Percentiles rank a stretch among this genome's conserved stretches.
phyloP scores from a whole-genome alignment of 2,888 invertebrate species.

The Pycnomerus fuliginosus region DNA sequence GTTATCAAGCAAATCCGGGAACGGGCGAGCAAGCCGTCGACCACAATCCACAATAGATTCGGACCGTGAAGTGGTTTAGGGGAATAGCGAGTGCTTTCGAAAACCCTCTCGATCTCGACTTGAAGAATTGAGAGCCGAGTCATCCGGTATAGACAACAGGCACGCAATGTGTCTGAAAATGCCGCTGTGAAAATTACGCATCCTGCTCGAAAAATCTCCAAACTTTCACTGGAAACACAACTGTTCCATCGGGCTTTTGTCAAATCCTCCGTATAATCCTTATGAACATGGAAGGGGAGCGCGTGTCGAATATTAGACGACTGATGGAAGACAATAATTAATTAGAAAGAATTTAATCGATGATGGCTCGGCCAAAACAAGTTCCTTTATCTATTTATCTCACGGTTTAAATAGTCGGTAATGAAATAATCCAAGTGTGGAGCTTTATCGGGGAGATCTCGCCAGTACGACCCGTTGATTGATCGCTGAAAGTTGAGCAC shows the following conservation, averaged over 20 bases:
- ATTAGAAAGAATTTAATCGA: no score
- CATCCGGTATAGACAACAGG: conserved; percentile 19
- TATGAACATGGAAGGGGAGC: no score
- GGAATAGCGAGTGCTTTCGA: conserved; percentile 20
- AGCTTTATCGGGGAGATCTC: background rate
- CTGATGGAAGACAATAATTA: no score
- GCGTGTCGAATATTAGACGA: no score
- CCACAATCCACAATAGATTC: conserved; percentile 22
- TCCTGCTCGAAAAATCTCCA: no score
- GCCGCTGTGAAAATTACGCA: no score
- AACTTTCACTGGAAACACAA: no score
- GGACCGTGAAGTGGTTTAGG: conserved; percentile 22
- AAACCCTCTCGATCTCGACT: conserved; percentile 26
- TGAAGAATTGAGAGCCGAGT: conserved; percentile 27
- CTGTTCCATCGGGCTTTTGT: no score
- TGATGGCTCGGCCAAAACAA: background rate
- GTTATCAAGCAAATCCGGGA: conserved; percentile 20
- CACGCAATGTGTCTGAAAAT: no score
- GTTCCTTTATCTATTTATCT: conserved; percentile 2
- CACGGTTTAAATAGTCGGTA: background rate
- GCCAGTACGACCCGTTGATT: no score
- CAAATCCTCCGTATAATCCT: no score
- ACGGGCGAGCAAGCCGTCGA: conserved; percentile 8
- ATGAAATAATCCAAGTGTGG: conserved; percentile 5
- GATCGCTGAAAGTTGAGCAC: no score